These are phyloP conservation scores for Panthera leo DNA, from an alignment of 2,113 vertebrate genomes.

Conservation along the genomic window DNA sequence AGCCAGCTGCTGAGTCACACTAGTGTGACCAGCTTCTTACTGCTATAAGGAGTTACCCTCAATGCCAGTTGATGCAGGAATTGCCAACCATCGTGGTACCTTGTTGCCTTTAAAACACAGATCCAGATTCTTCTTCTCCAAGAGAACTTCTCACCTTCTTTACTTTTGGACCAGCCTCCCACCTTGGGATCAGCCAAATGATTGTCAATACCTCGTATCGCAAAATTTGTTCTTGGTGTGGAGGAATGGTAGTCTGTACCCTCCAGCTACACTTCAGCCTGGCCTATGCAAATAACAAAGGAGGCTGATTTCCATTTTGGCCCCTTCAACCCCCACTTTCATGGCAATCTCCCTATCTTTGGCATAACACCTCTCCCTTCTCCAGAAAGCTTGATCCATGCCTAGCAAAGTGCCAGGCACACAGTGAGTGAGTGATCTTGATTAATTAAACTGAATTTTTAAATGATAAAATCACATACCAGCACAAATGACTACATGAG, in stretches of 20 bases:
- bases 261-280: not conserved
- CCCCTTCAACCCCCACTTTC: not conserved
- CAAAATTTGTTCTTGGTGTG: not conserved
- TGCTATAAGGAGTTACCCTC: not conserved
- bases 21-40: too few species aligned
- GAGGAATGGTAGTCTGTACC: not conserved
- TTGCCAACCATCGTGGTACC: not conserved
- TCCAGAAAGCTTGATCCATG: not conserved
- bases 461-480: not conserved
- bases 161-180: not conserved
- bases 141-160: not conserved
- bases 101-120: not conserved
- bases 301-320: not conserved
- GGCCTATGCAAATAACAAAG: not conserved
- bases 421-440: not conserved
- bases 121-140: not conserved
- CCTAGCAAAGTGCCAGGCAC: not conserved
- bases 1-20: not conserved
- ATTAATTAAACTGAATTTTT: not conserved
- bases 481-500: not conserved
- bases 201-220: not conserved
- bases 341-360: not conserved
- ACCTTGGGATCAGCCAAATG: not conserved
- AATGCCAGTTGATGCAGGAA: not conserved
- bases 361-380: not conserved